phyloP scores from a whole-genome alignment of 1,140 invertebrate species.

The Scaptomyza hsui region DNA sequence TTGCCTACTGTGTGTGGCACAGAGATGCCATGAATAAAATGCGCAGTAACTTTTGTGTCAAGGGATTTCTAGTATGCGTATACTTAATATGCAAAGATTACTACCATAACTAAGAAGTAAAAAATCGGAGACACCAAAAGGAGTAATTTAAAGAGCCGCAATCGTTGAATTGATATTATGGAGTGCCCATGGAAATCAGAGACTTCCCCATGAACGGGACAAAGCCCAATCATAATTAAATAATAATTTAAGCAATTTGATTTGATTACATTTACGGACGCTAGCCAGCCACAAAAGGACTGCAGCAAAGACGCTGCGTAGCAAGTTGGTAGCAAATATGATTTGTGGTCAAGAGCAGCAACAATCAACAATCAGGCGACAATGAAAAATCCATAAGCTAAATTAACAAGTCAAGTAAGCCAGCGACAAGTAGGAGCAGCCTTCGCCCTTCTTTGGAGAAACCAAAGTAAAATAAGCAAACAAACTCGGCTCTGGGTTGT shows the following conservation, averaged over 20 bases:
- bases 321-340: conserved; percentile 51
- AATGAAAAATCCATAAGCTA: conserved; percentile 72
- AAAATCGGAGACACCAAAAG: too few relatives aligned
- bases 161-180: conserved; percentile 4
- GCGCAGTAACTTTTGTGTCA: too few relatives aligned
- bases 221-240: conserved; percentile 67
- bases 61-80: too few relatives aligned
- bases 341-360: conserved; percentile 49
- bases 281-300: conserved; percentile 55
- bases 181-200: neutral
- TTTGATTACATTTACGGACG: conserved; percentile 53
- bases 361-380: conserved; percentile 32
- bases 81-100: too few relatives aligned
- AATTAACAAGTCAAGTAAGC: conserved; percentile 76
- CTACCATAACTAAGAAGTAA: too few relatives aligned
- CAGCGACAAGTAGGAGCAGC: conserved; percentile 11
- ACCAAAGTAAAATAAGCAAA: conserved; percentile 47
- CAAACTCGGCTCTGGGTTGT: conserved; percentile 38
- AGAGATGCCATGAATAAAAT: too few relatives aligned
- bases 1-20: neutral
- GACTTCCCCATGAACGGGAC: too few relatives aligned
- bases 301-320: conserved; percentile 51
- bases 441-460: conserved; percentile 3
- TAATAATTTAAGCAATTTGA: conserved; percentile 72
- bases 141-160: conserved; percentile 17